Percentiles rank a stretch among this genome's conserved stretches.
Evolutionary conservation across 2,113 vertebrate species (phyloP).

Genomic region (Cnemophilus loriae): DNA sequence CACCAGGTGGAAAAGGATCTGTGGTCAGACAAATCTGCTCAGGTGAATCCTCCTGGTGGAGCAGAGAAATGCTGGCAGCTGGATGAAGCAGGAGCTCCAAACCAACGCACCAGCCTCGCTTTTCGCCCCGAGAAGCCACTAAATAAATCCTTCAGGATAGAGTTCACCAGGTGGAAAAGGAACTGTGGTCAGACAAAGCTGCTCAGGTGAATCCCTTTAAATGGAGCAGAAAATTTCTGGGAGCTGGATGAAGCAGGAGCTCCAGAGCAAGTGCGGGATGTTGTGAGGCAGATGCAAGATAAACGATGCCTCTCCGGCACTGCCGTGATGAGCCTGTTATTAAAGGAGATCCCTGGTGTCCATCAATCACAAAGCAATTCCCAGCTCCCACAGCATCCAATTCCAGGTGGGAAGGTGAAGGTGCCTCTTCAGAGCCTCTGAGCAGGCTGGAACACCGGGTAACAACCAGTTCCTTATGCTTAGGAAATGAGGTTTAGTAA

Average conservation of each 20-base stretch:
- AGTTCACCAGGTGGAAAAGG: slow-evolving; percentile 31
- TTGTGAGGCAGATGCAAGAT: background rate
- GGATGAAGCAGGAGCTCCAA: background rate
- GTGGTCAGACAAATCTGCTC: background rate
- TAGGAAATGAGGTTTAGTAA: background rate
- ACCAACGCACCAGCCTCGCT: rapidly evolving
- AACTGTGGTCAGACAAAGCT: background rate
- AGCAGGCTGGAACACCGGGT: background rate
- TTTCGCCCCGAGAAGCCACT: background rate
- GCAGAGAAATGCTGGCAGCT: background rate
- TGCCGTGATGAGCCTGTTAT: background rate
- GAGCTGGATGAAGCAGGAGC: background rate
- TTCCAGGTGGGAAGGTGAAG: background rate
- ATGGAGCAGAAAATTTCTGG: background rate
- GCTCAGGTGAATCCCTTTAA: rapidly evolving
- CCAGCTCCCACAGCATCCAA: background rate
- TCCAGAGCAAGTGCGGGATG: background rate
- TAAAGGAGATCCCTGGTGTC: background rate
- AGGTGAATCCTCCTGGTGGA: background rate
- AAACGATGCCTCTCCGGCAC: rapidly evolving
- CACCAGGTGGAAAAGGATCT: background rate
- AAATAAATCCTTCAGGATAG: background rate
- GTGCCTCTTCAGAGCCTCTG: background rate
- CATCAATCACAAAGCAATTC: background rate
- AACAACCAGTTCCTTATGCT: background rate